These are phyloP conservation scores for Orthosia incerta DNA, from an alignment of 2,888 invertebrate genomes.

Conservation along the genomic window DNA sequence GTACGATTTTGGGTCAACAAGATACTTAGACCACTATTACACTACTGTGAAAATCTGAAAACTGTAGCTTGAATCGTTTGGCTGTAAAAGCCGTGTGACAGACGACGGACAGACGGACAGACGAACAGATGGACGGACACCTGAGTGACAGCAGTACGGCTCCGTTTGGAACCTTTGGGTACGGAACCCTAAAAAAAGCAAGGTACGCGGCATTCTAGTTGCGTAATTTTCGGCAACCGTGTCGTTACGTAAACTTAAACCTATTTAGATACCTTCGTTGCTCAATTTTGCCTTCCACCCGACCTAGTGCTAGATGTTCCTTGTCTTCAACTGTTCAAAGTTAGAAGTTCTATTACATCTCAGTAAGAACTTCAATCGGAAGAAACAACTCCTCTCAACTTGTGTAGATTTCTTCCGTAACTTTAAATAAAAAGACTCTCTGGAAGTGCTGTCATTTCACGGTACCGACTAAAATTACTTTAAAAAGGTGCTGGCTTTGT, in stretches of 20 bases:
- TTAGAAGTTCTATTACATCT: conserved; percentile 37
- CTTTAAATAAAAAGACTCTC: conserved; percentile 43
- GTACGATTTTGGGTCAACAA: no score
- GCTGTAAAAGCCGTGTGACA: no score
- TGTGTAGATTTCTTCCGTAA: conserved; percentile 34
- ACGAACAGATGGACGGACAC: no score
- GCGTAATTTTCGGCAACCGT: no score
- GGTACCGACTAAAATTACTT: conserved; percentile 16
- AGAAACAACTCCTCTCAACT: conserved; percentile 45
- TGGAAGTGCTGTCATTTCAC: conserved; percentile 43
- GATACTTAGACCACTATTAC: no score
- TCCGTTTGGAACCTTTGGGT: no score
- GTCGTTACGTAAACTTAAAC: background rate
- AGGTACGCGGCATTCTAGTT: no score
- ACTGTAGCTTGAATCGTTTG: no score
- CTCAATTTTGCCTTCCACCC: background rate
- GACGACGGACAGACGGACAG: no score
- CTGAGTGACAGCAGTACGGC: no score
- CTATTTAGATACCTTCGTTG: background rate
- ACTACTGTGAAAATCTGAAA: no score
- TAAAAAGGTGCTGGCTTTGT: conserved; percentile 20
- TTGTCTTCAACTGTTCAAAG: conserved; percentile 16
- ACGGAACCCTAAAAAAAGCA: no score
- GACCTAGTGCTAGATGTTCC: conserved; percentile 10
- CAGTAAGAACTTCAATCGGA: conserved; percentile 38